Percentiles rank a stretch among this genome's conserved stretches.
Evolutionary conservation across 2,888 invertebrate genomes (phyloP).

Genomic region (Pterostichus madidus): DNA sequence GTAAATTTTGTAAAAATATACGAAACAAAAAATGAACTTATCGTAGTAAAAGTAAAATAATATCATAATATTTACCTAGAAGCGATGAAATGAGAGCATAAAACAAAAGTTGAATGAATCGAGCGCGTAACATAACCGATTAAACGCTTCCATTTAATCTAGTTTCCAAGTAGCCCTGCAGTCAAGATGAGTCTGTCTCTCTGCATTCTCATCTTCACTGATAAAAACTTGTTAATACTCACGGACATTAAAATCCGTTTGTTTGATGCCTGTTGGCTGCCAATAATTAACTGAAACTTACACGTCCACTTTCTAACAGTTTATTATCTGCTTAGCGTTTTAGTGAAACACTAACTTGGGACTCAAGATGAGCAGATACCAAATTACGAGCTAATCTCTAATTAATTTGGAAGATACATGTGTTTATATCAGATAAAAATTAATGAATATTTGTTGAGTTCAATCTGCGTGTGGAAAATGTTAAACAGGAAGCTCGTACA

Average conservation of each 20-base stretch:
- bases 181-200: slow-evolving; percentile 21
- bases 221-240: slow-evolving; percentile 56
- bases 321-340: slow-evolving; percentile 48
- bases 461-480: background rate
- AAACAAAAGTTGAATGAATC: slow-evolving; percentile 24
- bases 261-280: slow-evolving; percentile 29
- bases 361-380: slow-evolving; percentile 36
- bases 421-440: slow-evolving; percentile 46
- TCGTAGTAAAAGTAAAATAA: slow-evolving; percentile 30
- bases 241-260: slow-evolving; percentile 53
- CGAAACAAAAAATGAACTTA: background rate
- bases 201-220: slow-evolving; percentile 44
- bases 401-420: slow-evolving; percentile 35
- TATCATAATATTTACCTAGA: background rate
- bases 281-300: slow-evolving; percentile 59
- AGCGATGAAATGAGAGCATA: slow-evolving; percentile 1
- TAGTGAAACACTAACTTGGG: slow-evolving; percentile 33
- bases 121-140: slow-evolving; percentile 12
- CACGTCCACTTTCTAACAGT: slow-evolving; percentile 59
- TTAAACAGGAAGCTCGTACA: background rate
- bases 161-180: slow-evolving; percentile 34
- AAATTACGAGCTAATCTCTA: slow-evolving; percentile 47
- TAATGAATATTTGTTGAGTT: slow-evolving; percentile 43
- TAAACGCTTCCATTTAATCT: slow-evolving; percentile 50
- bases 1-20: too few relatives aligned